Base-by-base conservation (phyloP, 2,113 vertebrate genomes). In the Hystrix cristata region DNA sequence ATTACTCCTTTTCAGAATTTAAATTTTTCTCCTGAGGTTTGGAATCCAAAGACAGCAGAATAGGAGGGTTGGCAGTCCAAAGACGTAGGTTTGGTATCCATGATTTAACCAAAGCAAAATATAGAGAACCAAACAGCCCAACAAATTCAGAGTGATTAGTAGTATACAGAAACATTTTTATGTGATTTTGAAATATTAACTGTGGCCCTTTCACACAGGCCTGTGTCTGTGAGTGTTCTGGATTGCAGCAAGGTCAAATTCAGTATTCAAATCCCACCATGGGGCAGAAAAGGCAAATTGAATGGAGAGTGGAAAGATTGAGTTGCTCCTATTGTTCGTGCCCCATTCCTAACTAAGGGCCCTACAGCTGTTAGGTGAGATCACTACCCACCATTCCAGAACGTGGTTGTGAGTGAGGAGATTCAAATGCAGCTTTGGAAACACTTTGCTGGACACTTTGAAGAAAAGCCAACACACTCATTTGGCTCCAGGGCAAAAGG, bases 381-480 rank as follows among this genome's bases (percentile, higher is more conserved):
- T 98, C 95, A 96, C 91, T 92, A 79, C 60, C 89, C 85, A 95
- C 59, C 79, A 95, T 96, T 96, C 89, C 96, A 96, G 93, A 97
- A 80, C 0, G 0, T 65, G 86, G 85, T 76, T 96, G 94, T 15
- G 65, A 83, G 38, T 91, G 57, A 97, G 83, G 64, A 97, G 90
- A 87, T 94, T 95, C 90, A 89, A 96, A 94, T 62, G 18, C 59
- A 95, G 87, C 95, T 97, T 97, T 94, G 91, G 90, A 96, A 98
- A 97, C 80, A 87, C 79, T 96, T 95, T 88, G 51, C 88, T 96
- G 53, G 81, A 95, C 78, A 96, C 96, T 98, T 94, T 91, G 95
- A 98, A 98, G 96, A 96, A 98, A 96, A 94, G 92, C 94, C 95
- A 97, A 67, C 83, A 91, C 67, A 64, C 29, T 93, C 91, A 96